These are phyloP conservation scores for Diarsia dahlii DNA, from an alignment of 2,888 invertebrate species.

Conservation along the genomic window DNA sequence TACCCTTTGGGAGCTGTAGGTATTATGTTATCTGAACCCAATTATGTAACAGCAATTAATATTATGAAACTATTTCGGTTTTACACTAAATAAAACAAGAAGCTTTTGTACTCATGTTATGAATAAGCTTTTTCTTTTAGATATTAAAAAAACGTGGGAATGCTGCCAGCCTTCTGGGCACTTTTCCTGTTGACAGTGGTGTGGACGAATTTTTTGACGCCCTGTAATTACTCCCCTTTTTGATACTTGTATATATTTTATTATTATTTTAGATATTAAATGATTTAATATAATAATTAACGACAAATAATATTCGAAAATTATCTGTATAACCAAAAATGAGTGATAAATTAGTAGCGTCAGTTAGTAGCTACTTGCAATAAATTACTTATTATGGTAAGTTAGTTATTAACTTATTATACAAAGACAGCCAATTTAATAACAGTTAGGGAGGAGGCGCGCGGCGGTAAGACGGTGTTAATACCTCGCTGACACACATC, in stretches of 20 bases:
- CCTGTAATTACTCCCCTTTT: too few relatives aligned
- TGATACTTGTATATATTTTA: too few relatives aligned
- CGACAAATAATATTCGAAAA: background rate
- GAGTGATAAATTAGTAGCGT: too few relatives aligned
- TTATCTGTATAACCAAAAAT: background rate
- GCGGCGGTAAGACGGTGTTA: background rate
- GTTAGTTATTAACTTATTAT: constrained; percentile 12
- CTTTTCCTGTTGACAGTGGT: too few relatives aligned
- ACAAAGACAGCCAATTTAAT: constrained; percentile 19
- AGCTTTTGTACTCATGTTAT: background rate
- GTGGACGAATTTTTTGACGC: too few relatives aligned
- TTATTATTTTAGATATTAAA: background rate
- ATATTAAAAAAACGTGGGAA: background rate
- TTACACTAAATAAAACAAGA: background rate
- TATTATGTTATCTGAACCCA: background rate
- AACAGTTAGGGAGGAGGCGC: background rate
- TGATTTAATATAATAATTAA: background rate
- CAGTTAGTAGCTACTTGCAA: background rate
- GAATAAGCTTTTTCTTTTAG: background rate
- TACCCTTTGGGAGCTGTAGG: background rate
- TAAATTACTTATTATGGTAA: constrained; percentile 1
- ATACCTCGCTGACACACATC: background rate
- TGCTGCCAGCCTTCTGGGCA: too few relatives aligned
- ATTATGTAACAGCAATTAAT: constrained; percentile 2
- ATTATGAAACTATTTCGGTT: background rate